Conservation (phyloP, 2,888 invertebrate genomes). For the Sclerodermus sp. region DNA sequence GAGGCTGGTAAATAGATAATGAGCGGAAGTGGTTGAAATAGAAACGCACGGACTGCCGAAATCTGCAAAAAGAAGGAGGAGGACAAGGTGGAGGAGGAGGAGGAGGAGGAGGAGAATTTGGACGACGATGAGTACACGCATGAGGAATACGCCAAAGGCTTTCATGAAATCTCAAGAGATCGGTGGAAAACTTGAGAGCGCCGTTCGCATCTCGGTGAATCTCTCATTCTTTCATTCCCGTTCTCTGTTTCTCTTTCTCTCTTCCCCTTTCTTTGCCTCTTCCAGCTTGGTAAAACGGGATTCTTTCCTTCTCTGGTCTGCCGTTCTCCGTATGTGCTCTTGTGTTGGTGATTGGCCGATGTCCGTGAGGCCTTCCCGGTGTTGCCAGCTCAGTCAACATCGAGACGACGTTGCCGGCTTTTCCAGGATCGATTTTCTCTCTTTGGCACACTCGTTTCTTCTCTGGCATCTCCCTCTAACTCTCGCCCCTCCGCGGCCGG, state of each 20-base stretch:
- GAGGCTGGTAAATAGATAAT: neutral
- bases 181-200: constrained; percentile 38
- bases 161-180: constrained; percentile 39
- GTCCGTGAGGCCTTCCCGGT: constrained; percentile 43
- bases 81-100: neutral
- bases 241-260: constrained; percentile 7
- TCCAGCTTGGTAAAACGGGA: constrained; percentile 48
- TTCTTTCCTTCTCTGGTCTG: constrained; percentile 52
- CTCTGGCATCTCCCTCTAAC: constrained; percentile 16
- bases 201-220: constrained; percentile 28
- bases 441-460: constrained; percentile 11
- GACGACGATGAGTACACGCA: constrained; percentile 9
- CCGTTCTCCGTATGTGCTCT: constrained; percentile 46
- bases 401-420: constrained; percentile 35
- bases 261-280: constrained; percentile 12
- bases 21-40: neutral
- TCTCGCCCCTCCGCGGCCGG: constrained; percentile 23
- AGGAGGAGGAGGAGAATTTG: neutral
- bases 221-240: constrained; percentile 10
- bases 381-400: constrained; percentile 33
- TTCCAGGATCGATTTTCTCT: constrained; percentile 17
- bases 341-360: constrained; percentile 48
- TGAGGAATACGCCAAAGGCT: constrained; percentile 27
- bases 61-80: neutral
- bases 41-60: too few relatives aligned